phyloP scores from a whole-genome alignment of 2,888 invertebrate species.

The Zaprionus lineosus region DNA sequence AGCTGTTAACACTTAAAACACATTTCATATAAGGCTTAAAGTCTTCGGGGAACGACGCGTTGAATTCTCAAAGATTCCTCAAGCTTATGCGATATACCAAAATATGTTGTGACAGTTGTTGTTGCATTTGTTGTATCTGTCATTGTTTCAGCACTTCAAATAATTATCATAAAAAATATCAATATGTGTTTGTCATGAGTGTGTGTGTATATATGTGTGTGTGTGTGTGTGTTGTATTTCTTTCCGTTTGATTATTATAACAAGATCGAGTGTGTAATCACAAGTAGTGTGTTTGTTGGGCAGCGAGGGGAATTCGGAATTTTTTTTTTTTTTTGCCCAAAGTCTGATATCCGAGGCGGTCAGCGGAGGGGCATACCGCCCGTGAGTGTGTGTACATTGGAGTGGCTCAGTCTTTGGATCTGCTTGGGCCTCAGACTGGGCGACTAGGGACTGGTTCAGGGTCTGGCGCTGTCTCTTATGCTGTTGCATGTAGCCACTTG shows the following conservation, averaged over 20 bases:
- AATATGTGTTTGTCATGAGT: constrained; percentile 61
- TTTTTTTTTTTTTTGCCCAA: constrained; percentile 17
- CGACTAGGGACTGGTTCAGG: constrained; percentile 46
- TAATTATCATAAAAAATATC: constrained; percentile 70
- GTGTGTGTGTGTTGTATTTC: constrained; percentile 31
- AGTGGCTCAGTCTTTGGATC: constrained; percentile 59
- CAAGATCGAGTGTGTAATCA: constrained; percentile 71
- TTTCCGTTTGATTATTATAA: constrained; percentile 61
- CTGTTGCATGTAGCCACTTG: constrained; percentile 55
- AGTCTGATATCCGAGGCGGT: constrained; percentile 57
- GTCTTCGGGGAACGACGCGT: background rate
- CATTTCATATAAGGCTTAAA: background rate
- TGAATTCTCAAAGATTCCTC: background rate
- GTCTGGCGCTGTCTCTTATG: constrained; percentile 38
- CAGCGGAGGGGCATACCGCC: too few relatives aligned
- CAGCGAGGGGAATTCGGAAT: background rate
- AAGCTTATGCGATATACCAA: background rate
- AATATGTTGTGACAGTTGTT: constrained; percentile 37
- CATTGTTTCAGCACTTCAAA: constrained; percentile 66
- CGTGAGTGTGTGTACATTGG: constrained; percentile 65
- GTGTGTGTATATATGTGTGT: constrained; percentile 12
- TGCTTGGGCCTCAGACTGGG: constrained; percentile 23
- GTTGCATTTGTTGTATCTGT: constrained; percentile 34
- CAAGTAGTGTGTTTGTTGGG: constrained; percentile 21
- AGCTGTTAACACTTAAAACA: too few relatives aligned